Evolutionary conservation across 1,140 invertebrate genomes (phyloP), one percentile per base, ranked within the genome.

Genomic region (Drosophila virilis): DNA sequence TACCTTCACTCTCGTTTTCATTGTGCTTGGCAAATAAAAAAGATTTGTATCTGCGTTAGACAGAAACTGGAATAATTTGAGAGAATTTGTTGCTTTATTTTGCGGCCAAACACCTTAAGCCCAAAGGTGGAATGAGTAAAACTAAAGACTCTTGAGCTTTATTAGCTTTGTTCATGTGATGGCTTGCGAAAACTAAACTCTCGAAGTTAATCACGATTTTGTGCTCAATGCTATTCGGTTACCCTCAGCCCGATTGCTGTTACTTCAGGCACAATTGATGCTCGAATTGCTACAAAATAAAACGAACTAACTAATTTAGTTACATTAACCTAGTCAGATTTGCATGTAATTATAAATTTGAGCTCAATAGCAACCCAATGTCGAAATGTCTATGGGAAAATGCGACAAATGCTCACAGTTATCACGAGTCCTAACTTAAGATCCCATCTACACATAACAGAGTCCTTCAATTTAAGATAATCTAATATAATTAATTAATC

Each of bases 1-100:
- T 79, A 79, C 77, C 74, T 79, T 79, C 77, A 79, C 77, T 79
- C 77, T 79, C 70, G 69, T 69, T 79, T 77, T 73, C 77, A 73
- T 77, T 79, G 61, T 73, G 76, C 51, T 74, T 54, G 76, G 60
- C 72, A 78, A 78, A 78, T 75, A 78, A 75, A 78, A 75, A 78
- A 64, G 77, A 77, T 79, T 65, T 77, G 54, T 64, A 77, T 79
- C 74, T 73, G 77, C 68, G 61, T 75, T 59, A 64, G 64, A 54
- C 67, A 66, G 61, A 78, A 75, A 78, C 73, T 72, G 69, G 75
- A 76, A 73, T 77, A 77, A 72, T 73, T 5, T 62, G 69, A 67
- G 68, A 72, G 57, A 78, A 78, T 72, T 76, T 48, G 62, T 76
- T 67, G 42, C 43, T 71, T 64, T 57, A 38, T 50, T 54, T 45